Evolutionary conservation across 2,888 invertebrate genomes (phyloP), one percentile per base, ranked within the genome.

Genomic region (Eristalis intricaria): DNA sequence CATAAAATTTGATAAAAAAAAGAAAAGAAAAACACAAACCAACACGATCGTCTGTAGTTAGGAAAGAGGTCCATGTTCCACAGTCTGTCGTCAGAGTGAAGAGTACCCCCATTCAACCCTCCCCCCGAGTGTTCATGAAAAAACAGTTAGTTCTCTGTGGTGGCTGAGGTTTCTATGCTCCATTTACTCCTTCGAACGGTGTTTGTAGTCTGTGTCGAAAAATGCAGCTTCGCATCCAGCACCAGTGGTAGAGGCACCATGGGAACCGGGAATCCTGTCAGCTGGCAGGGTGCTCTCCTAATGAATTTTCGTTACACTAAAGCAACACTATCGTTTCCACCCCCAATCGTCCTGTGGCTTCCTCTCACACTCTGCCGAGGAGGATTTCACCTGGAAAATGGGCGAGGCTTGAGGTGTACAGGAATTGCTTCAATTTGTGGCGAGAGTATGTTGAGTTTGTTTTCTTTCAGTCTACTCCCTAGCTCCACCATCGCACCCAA

Each of bases 1-100:
- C 83, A 78, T 86, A 78, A 78, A 75, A 86, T 86, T 86, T 86
- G 83, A 83, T 78, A 86, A 86, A 86, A 86, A 74, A 70, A 82
- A 32, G 7, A 32, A 32, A 32, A 32, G 2, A 32, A 32, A 5
- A 32, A 8, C 4, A 32, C 10, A 32, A 78, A 64, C 74, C 74
- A 82, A 63, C 19, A 69, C 35, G 71, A 69, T 38, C 38, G 38
- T 38, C 13, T 13, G 38, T 2, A 13, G 38, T 1, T 38, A 2
- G 38, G 10, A 13, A n/a, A 2, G 38, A 2, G 38, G 38, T 38
- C 38, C 38, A 38, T 13, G 13, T 4, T 38, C 13, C 38, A 38
- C 38, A 38, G 13, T 38, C n/a, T 7, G 7, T n/a, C 43, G 40
- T 40, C 43, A 50, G n/a, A n/a, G 19, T 5, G 43, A n/a, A 19